Percentiles rank a stretch among this genome's conserved stretches.
These are phyloP conservation scores for Urocynchramus pylzowi DNA, from an alignment of 2,113 vertebrate species.

Conservation along the genomic window DNA sequence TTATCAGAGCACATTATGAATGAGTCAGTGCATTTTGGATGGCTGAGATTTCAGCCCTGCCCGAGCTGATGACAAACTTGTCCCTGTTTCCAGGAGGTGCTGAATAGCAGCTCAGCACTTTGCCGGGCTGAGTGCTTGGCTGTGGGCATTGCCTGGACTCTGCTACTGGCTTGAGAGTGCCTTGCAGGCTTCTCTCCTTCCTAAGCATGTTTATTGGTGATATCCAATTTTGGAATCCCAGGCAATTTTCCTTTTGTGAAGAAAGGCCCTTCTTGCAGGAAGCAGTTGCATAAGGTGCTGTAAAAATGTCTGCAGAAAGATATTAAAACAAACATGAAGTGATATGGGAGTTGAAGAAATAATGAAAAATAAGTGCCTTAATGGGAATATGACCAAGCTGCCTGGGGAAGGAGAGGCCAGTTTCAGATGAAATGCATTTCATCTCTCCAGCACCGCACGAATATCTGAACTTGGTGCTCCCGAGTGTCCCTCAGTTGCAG, in stretches of 20 bases:
- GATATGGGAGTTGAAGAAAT: neutral
- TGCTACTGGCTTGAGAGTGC: neutral
- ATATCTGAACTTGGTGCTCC: neutral
- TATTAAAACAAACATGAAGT: neutral
- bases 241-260: neutral
- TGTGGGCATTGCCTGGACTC: neutral
- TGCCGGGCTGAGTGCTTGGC: neutral
- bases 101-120: neutral
- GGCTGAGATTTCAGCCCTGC: neutral
- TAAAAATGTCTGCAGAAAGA: neutral
- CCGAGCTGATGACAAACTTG: neutral
- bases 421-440: neutral
- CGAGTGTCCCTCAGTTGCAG: neutral
- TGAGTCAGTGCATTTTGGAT: neutral
- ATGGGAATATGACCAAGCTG: neutral
- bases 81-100: neutral
- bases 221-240: neutral
- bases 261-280: neutral
- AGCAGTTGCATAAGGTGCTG: accelerated
- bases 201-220: neutral
- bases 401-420: neutral
- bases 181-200: neutral
- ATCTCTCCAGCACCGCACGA: neutral
- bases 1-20: neutral
- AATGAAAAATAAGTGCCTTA: neutral